Percentiles rank a stretch among this genome's conserved stretches.
phyloP scores from a whole-genome alignment of 2,888 invertebrate genomes.

The Amiota minor region DNA sequence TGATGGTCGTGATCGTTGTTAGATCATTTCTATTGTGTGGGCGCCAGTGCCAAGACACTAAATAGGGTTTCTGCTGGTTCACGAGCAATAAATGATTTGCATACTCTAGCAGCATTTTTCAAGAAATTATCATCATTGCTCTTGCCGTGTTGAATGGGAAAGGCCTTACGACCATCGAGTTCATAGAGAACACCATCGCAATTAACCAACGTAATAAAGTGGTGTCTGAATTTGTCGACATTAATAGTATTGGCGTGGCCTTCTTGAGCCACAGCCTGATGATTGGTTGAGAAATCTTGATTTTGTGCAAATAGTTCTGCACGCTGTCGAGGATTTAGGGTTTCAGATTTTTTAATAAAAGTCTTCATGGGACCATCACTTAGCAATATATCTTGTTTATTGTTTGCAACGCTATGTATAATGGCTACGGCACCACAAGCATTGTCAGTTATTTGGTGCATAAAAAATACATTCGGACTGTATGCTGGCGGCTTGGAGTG shows the following conservation, averaged over 20 bases:
- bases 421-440: conserved; percentile 99
- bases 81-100: conserved; percentile 88
- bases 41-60: conserved; percentile 87
- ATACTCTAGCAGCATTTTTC: conserved; percentile 86
- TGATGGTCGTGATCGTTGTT: background rate
- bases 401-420: conserved; percentile 95
- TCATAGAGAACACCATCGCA: conserved; percentile 89
- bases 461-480: conserved; percentile 83
- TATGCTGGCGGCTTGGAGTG: conserved; percentile 77
- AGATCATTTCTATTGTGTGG: conserved; percentile 73
- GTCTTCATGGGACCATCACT: conserved; percentile 84
- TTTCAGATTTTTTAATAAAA: conserved; percentile 82
- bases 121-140: conserved; percentile 84
- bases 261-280: conserved; percentile 89
- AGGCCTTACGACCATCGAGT: conserved; percentile 86
- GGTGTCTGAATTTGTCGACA: conserved; percentile 86
- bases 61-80: conserved; percentile 92
- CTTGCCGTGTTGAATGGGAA: conserved; percentile 88
- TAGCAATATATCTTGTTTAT: conserved; percentile 77
- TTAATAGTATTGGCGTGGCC: conserved; percentile 93
- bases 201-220: conserved; percentile 92
- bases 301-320: conserved; percentile 84
- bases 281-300: conserved; percentile 83
- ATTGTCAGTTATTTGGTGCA: conserved; percentile 93
- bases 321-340: conserved; percentile 81